phyloP scores from a whole-genome alignment of 2,113 vertebrate species.

The Laticauda colubrina region DNA sequence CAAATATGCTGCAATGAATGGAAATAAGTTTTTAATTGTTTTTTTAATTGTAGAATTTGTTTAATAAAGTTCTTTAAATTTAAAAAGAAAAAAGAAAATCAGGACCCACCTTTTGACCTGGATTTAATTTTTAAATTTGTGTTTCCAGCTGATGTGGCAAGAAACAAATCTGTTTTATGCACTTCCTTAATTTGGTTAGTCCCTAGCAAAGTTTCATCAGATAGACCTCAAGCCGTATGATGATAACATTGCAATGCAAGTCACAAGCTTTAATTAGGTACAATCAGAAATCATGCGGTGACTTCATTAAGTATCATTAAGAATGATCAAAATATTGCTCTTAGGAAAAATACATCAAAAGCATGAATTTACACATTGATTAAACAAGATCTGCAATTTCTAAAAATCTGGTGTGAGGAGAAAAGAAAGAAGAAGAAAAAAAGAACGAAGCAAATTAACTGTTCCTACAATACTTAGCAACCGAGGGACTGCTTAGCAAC shows the following conservation, averaged over 20 bases:
- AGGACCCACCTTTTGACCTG: conserved; percentile 27
- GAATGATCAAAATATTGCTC: conserved; percentile 87
- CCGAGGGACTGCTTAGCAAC: conserved; percentile 81
- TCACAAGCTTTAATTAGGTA: conserved; percentile 84
- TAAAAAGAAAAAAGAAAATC: background rate
- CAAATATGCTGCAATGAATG: too few species aligned
- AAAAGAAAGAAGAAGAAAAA: conserved; percentile 48
- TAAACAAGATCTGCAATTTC: conserved; percentile 82
- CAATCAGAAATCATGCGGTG: conserved; percentile 84
- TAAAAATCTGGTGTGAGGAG: conserved; percentile 67
- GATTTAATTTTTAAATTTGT: conserved; percentile 51
- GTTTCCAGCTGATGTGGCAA: conserved; percentile 50
- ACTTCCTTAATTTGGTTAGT: conserved; percentile 67
- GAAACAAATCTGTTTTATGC: conserved; percentile 54
- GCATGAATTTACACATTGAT: conserved; percentile 82
- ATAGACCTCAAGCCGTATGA: conserved; percentile 74
- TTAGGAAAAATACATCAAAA: conserved; percentile 86
- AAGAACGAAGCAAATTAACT: conserved; percentile 82
- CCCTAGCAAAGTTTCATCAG: conserved; percentile 68
- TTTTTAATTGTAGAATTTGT: too few species aligned
- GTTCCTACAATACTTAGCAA: conserved; percentile 78
- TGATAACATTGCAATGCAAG: conserved; percentile 80
- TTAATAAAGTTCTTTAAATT: too few species aligned
- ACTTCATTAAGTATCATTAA: conserved; percentile 87
- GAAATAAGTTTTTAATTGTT: too few species aligned